These are phyloP conservation scores for Misgurnus anguillicaudatus DNA, from an alignment of 2,113 vertebrate genomes.

Conservation along the genomic window DNA sequence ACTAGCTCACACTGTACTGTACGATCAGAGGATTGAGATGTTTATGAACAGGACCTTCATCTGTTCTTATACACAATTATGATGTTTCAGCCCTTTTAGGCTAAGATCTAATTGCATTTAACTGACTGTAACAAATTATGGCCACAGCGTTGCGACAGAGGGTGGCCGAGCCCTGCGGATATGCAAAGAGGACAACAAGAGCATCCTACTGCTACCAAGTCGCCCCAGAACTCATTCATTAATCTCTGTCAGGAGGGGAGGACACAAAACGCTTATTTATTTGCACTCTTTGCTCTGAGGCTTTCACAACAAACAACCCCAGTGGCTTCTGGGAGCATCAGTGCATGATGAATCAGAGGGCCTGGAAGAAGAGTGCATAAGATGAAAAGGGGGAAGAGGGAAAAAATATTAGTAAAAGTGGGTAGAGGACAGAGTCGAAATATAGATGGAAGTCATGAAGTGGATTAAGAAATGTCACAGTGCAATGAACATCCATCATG, in stretches of 20 bases:
- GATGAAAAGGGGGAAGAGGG: slow-evolving; percentile 61
- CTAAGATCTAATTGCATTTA: not conserved
- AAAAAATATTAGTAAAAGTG: slow-evolving; percentile 37
- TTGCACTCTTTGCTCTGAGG: slow-evolving; percentile 72
- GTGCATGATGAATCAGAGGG: slow-evolving; percentile 74
- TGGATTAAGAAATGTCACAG: not conserved
- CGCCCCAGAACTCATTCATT: slow-evolving; percentile 67
- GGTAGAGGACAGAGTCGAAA: slow-evolving; percentile 6
- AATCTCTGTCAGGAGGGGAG: slow-evolving; percentile 65
- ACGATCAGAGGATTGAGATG: not conserved
- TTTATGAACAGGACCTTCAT: slow-evolving; percentile 7
- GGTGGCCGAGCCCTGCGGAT: not conserved
- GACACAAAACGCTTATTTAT: slow-evolving; percentile 79
- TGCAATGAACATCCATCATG: not conserved
- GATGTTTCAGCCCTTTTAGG: slow-evolving; percentile 11
- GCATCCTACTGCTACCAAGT: slow-evolving; percentile 53
- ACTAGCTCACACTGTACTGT: not conserved
- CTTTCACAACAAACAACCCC: slow-evolving; percentile 76
- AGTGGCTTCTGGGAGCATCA: slow-evolving; percentile 72
- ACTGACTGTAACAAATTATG: slow-evolving; percentile 24
- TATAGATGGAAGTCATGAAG: not conserved
- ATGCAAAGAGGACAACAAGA: slow-evolving; percentile 48
- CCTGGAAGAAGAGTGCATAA: slow-evolving; percentile 50
- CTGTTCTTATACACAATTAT: not conserved
- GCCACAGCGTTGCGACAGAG: not conserved